Percentiles rank a stretch among this genome's conserved stretches.
Conservation (phyloP, 2,113 vertebrate genomes). For the Silurus asotus region DNA sequence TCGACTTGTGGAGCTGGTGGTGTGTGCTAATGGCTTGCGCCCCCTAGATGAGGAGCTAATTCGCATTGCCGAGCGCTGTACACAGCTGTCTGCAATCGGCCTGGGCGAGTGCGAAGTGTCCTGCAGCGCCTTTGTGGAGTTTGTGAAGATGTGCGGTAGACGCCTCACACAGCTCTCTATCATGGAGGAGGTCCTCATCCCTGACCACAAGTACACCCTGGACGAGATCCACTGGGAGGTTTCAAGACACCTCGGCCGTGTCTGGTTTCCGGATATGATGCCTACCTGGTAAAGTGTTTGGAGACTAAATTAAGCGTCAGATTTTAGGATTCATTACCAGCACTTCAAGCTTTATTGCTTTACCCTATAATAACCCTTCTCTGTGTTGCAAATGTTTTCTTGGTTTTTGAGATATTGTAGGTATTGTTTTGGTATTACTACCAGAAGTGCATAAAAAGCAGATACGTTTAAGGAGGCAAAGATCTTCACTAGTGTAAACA, state of each 20-base stretch:
- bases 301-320: not conserved
- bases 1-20: slow-evolving; percentile 92
- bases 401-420: slow-evolving; percentile 1
- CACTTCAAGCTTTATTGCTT: not conserved
- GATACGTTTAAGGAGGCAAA: not conserved
- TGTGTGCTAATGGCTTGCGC: slow-evolving; percentile 92
- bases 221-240: slow-evolving; percentile 99
- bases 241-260: slow-evolving; percentile 93
- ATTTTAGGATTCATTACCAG: slow-evolving; percentile 11
- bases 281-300: slow-evolving; percentile 82
- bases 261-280: slow-evolving; percentile 99
- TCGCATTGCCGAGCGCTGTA: slow-evolving; percentile 92
- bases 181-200: slow-evolving; percentile 97
- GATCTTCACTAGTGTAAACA: not conserved
- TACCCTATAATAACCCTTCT: not conserved
- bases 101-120: slow-evolving; percentile 96
- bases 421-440: not conserved
- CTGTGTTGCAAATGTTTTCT: not conserved
- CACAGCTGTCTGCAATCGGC: slow-evolving; percentile 90
- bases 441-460: not conserved
- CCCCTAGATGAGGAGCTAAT: slow-evolving; percentile 96
- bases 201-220: slow-evolving; percentile 91
- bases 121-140: slow-evolving; percentile 96
- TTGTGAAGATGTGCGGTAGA: slow-evolving; percentile 95
- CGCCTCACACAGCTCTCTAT: slow-evolving; percentile 94